Conservation (phyloP, 2,113 vertebrate genomes). For the Phaetusa simplex region DNA sequence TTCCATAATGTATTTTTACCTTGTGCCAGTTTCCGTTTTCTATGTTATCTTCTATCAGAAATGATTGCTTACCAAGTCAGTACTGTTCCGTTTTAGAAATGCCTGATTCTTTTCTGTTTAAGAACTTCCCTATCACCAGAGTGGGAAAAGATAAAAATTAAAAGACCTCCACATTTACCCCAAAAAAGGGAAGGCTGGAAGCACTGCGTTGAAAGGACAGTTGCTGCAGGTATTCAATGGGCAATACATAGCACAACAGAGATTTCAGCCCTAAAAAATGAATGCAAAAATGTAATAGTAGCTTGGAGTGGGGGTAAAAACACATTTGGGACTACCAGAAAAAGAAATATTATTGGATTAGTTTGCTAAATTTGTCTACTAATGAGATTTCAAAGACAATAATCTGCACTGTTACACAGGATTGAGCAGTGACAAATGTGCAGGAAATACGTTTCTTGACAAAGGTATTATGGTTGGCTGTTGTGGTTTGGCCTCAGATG, state of each 20-base stretch:
- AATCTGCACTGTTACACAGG: neutral
- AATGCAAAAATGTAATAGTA: neutral
- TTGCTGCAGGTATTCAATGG: neutral
- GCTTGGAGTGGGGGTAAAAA: fast-evolving
- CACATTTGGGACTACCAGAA: neutral
- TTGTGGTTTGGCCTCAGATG: no score
- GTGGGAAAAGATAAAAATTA: neutral
- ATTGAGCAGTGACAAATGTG: neutral
- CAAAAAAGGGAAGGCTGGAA: neutral
- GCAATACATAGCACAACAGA: neutral
- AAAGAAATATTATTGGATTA: neutral
- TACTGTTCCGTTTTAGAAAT: neutral
- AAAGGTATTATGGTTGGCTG: neutral
- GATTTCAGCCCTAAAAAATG: neutral
- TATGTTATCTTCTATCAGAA: neutral
- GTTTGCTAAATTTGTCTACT: neutral
- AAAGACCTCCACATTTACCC: fast-evolving
- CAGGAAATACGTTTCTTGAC: neutral
- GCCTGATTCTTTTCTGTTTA: neutral
- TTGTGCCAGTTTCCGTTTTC: neutral
- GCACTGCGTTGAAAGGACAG: neutral
- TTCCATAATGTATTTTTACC: neutral
- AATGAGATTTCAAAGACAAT: neutral
- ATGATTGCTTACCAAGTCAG: neutral
- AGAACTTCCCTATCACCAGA: neutral